Evolutionary conservation across 1,140 invertebrate genomes (phyloP).

Genomic region (Platyscapa corneri): DNA sequence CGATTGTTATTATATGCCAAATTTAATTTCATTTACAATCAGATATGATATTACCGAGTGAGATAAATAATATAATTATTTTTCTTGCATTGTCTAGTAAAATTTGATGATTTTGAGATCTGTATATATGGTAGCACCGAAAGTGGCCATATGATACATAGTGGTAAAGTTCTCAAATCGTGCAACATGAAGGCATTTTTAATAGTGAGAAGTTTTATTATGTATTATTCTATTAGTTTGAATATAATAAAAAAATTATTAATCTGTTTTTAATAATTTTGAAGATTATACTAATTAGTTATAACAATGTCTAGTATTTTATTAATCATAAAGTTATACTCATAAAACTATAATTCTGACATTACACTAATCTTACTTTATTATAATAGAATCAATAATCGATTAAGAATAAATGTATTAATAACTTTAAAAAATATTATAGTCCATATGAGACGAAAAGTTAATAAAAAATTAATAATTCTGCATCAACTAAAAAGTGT

Average conservation of each 20-base stretch:
- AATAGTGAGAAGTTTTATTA: conserved; percentile 57
- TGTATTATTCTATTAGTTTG: too few relatives aligned
- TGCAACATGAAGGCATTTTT: conserved; percentile 64
- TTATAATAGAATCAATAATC: too few relatives aligned
- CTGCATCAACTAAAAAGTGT: too few relatives aligned
- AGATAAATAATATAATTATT: conserved; percentile 68
- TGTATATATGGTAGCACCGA: conserved; percentile 64
- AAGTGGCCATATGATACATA: conserved; percentile 38
- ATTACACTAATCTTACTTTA: too few relatives aligned
- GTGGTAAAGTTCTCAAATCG: conserved; percentile 53
- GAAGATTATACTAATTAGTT: too few relatives aligned
- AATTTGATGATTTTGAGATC: conserved; percentile 54
- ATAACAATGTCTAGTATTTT: too few relatives aligned
- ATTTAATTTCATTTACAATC: conserved; percentile 63
- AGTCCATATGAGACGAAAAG: too few relatives aligned
- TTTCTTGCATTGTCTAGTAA: conserved; percentile 50
- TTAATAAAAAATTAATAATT: too few relatives aligned
- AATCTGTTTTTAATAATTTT: neutral
- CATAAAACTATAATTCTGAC: too few relatives aligned
- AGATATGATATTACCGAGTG: conserved; percentile 50
- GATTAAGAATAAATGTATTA: too few relatives aligned
- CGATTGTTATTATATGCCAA: conserved; percentile 64
- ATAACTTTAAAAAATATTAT: too few relatives aligned
- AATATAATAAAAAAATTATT: neutral
- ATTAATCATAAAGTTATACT: too few relatives aligned